Percentiles rank a stretch among this genome's conserved stretches.
phyloP scores from a whole-genome alignment of 2,888 invertebrate species.

The Aporophyla nigra region DNA sequence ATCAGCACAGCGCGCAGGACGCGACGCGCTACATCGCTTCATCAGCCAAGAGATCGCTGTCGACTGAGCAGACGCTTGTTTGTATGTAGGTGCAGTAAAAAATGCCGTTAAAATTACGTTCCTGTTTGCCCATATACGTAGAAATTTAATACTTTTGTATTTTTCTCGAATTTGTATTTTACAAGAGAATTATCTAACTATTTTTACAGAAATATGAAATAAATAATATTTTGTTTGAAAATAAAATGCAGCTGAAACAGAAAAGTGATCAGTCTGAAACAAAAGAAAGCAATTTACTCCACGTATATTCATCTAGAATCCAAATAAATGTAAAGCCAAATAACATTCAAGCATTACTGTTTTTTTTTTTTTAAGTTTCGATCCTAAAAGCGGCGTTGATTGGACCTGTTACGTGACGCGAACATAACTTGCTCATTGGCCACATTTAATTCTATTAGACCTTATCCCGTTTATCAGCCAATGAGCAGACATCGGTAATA shows the following conservation, averaged over 20 bases:
- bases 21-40: background rate
- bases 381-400: background rate
- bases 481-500: background rate
- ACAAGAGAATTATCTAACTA: background rate
- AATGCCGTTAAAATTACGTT: background rate
- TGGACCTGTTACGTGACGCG: background rate
- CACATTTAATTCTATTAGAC: background rate
- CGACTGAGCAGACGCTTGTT: background rate
- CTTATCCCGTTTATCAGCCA: background rate
- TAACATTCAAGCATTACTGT: background rate
- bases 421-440: constrained; percentile 19
- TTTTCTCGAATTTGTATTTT: background rate
- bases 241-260: background rate
- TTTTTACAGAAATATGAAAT: background rate
- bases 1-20: background rate
- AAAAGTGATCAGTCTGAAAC: background rate
- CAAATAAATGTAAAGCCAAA: background rate
- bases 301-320: background rate
- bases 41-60: constrained; percentile 6
- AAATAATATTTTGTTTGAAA: background rate
- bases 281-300: background rate
- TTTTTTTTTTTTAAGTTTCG: background rate
- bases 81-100: background rate
- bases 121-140: background rate
- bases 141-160: background rate